Base-by-base conservation (phyloP, 2,888 invertebrate species). In the Latrodectus hesperus region DNA sequence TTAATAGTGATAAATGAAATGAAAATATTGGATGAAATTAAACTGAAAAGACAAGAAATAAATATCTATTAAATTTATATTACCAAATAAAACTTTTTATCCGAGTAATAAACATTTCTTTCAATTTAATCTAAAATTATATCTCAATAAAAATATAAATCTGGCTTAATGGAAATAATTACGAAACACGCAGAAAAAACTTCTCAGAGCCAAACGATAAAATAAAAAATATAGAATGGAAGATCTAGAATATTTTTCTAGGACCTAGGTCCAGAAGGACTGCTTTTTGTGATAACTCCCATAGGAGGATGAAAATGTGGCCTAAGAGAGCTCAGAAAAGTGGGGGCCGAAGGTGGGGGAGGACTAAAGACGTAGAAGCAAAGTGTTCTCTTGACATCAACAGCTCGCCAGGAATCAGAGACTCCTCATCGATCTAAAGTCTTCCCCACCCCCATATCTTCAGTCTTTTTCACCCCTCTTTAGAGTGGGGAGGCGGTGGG, bases 301-400 rank as follows among this genome's bases (percentile, higher is more conserved):
- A 75, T 70, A 74, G 75, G 75, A 79, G 74, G 79, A 74, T 55
- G 76, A 76, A 76, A 83, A 70, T 83, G 83, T 71, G 76, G 76
- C 70, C 64, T 26, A 64, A 64, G 75, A 68, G 38, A 60, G 81
- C 52, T n/a, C 75, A 65, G 71, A 60, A 79, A 52, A 74, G 79
- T 64, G 65, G 60, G 71, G 76, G 65, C 11, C 67, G 60, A 52
- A 53, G 38, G 64, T 49, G 51, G 38, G 72, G 79, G 49, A 55
- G 38, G 11, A 49, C 79, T 79, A 79, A 75, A 85, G 85, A 85
- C 79, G 85, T 85, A 81, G 86, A 86, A 80, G 81, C 86, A 86
- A 86, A 86, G 81, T 86, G 81, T 86, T 86, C 81, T 86, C 81
- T 86, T 86, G 86, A 81, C 86, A 86, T 86, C 86, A 86, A 86